Percentiles rank a stretch among this genome's conserved stretches.
Evolutionary conservation across 2,797 vertebrate species (phyloP).

Genomic region (Alcedo quadribrachys): DNA sequence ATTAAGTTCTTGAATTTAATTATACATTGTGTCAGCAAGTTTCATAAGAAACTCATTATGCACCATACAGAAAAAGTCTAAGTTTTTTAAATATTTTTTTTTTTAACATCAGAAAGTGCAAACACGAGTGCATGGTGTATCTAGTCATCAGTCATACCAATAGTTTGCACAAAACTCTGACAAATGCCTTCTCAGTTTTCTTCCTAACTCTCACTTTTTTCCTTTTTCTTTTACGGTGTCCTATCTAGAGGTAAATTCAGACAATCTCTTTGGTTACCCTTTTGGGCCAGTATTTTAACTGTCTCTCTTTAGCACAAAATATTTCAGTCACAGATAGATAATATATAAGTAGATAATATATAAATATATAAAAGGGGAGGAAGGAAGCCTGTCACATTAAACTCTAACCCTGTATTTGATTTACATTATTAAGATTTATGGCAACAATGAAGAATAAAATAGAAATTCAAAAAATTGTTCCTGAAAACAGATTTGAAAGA

Average conservation of each 20-base stretch:
- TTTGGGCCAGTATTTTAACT: background rate
- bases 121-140: background rate
- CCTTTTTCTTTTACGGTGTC: background rate
- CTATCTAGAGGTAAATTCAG: background rate
- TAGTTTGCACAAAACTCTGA: background rate
- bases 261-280: background rate
- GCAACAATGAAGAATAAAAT: background rate
- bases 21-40: background rate
- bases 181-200: background rate
- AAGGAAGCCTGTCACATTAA: background rate
- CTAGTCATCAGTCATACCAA: background rate
- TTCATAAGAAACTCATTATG: constrained; percentile 8
- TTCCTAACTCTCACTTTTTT: background rate
- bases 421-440: background rate
- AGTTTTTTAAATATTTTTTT: constrained; percentile 36
- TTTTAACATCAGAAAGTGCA: background rate
- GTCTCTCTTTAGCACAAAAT: background rate
- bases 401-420: background rate
- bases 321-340: background rate
- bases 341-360: background rate
- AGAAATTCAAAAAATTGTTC: background rate
- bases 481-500: background rate
- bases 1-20: constrained; percentile 15
- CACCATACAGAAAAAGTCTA: background rate
- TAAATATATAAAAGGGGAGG: background rate